phyloP scores from a whole-genome alignment of 2,888 invertebrate species.

The Emesis furor region DNA sequence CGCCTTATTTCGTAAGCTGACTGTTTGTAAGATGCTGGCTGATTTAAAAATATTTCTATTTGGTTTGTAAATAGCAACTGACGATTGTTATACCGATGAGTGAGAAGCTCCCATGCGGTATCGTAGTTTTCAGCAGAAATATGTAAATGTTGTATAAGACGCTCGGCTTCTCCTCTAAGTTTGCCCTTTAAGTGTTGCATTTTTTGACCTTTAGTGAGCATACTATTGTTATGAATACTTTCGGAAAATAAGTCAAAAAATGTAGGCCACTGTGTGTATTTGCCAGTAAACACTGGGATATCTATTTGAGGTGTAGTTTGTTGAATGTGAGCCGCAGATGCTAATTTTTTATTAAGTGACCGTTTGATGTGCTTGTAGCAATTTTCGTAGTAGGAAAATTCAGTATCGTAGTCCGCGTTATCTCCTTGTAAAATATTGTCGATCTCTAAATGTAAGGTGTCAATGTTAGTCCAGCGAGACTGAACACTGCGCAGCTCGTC shows the following conservation, averaged over 20 bases:
- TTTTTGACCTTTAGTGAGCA: slow-evolving; percentile 52
- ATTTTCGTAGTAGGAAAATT: no score
- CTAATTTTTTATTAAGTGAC: slow-evolving; percentile 7
- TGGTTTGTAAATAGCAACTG: slow-evolving; percentile 61
- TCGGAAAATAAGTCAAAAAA: no score
- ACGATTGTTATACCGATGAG: slow-evolving; percentile 55
- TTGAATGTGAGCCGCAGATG: slow-evolving; percentile 16
- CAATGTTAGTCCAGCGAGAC: slow-evolving; percentile 28
- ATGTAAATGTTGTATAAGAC: slow-evolving; percentile 59
- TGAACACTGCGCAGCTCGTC: slow-evolving; percentile 15
- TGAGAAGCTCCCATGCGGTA: slow-evolving; percentile 56
- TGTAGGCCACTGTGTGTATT: no score
- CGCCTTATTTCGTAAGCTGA: no score
- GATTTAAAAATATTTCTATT: slow-evolving; percentile 35
- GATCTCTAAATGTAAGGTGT: slow-evolving; percentile 38
- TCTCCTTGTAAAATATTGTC: slow-evolving; percentile 30
- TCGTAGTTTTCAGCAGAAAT: slow-evolving; percentile 64
- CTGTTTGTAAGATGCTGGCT: no score
- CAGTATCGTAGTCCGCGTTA: background rate
- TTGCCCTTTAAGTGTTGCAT: slow-evolving; percentile 61
- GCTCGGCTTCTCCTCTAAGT: slow-evolving; percentile 56
- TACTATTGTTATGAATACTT: slow-evolving; percentile 42
- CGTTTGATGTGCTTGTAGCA: background rate
- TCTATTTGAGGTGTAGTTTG: slow-evolving; percentile 27
- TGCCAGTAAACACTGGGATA: slow-evolving; percentile 6